Evolutionary conservation across 2,888 invertebrate species (phyloP), one percentile per base, ranked within the genome.

Genomic region (Agriopis aurantiaria): DNA sequence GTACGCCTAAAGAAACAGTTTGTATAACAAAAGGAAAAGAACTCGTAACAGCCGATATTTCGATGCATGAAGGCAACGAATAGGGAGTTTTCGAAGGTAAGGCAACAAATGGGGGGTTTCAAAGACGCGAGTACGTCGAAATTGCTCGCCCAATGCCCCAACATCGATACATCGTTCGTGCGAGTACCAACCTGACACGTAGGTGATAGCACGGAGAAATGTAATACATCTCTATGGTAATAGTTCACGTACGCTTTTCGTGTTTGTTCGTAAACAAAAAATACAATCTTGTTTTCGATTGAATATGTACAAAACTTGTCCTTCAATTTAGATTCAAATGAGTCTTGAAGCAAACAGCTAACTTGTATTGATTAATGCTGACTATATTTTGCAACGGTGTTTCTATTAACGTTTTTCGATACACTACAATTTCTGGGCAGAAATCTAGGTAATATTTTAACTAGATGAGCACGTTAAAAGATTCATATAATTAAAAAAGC

Each of bases 61-160:
- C 85, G 82, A 83, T 90, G 91, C 91, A 91, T 91, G 90, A 80
- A 81, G 81, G 53, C 52, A 85, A 87, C 87, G 88, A 90, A 91
- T 90, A 88, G 87, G 86, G 85, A 88, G 65, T 88, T 88, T 58
- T 87, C 82, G 84, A 83, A 85, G 86, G 62, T 52, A 62, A 62
- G 62, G 45, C 46, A 85, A 87, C 87, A 88, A 90, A 91, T 90
- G 88, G 87, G 86, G 86, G 88, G 65, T 87, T 88, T 86, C 81
- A 83, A 83, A 85, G 86, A 89, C 87, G 61, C 87, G 87, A 80
- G 84, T 84, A 81, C 82, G 83, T 77, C 79, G 78, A 89, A 88
- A 88, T 87, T 85, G 83, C 75, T 77, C 78, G 81, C 81, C 81
- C 83, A 52, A 51, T 78, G 68, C 65, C 46, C 56, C 61, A 69